These are phyloP conservation scores for human DNA, from an alignment of 2,113 vertebrate genomes.

Conservation along the genomic window GRCh38 chr2:190125001-190125500, in stretches of 20 bases:
- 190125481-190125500: neutral
- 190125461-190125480: constrained; percentile 17
- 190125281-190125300: neutral
- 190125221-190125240: too few species aligned
- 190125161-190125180: neutral
- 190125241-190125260: neutral
- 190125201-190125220: neutral
- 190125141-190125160: neutral
- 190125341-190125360: neutral
- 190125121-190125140: neutral
- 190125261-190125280: neutral
- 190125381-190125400: neutral
- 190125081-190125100: neutral
- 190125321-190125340: neutral
- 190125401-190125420: neutral
- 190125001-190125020: too few species aligned
- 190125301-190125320: neutral
- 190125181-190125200: neutral
- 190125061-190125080: neutral
- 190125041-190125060: neutral
- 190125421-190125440: neutral
- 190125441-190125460: neutral
- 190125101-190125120: neutral
- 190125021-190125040: too few species aligned
- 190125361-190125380: neutral